These are phyloP conservation scores for Hucho hucho DNA, from an alignment of 2,113 vertebrate species.

Conservation along the genomic window DNA sequence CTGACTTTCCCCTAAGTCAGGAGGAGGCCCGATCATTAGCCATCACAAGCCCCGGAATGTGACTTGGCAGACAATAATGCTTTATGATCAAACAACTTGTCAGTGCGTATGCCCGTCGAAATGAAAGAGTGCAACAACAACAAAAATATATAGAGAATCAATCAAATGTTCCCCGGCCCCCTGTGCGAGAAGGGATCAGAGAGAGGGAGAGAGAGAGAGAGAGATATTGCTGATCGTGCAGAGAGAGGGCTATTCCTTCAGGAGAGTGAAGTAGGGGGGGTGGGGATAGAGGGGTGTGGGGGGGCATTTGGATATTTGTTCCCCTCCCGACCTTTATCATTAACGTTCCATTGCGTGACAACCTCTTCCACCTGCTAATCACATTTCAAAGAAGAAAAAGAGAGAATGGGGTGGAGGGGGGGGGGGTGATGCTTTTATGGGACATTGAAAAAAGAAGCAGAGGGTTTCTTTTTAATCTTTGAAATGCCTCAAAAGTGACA, in stretches of 20 bases:
- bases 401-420: slow-evolving; percentile 15
- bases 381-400: slow-evolving; percentile 81
- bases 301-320: slow-evolving; percentile 82
- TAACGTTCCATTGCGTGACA: slow-evolving; percentile 93
- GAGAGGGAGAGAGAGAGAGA: slow-evolving; percentile 80
- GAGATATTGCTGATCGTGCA: slow-evolving; percentile 83
- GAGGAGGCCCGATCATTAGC: slow-evolving; percentile 80
- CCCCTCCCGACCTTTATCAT: slow-evolving; percentile 71
- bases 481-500: slow-evolving; percentile 99
- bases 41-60: slow-evolving; percentile 77
- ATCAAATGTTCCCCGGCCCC: slow-evolving; percentile 75
- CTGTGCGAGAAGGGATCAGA: slow-evolving; percentile 61
- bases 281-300: too few species aligned
- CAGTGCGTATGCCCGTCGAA: slow-evolving; percentile 74
- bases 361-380: slow-evolving; percentile 90
- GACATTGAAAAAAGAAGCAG: slow-evolving; percentile 92
- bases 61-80: slow-evolving; percentile 80
- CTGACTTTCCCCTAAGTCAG: slow-evolving; percentile 74
- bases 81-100: slow-evolving; percentile 84
- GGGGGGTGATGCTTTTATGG: slow-evolving; percentile 86
- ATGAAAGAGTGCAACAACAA: slow-evolving; percentile 77
- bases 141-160: slow-evolving; percentile 85
- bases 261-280: slow-evolving; percentile 71
- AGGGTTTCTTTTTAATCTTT: slow-evolving; percentile 99
- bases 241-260: slow-evolving; percentile 83